Evolutionary conservation across 1,140 invertebrate genomes (phyloP), one percentile per base, ranked within the genome.

Genomic region (Drosophila grimshawi): DNA sequence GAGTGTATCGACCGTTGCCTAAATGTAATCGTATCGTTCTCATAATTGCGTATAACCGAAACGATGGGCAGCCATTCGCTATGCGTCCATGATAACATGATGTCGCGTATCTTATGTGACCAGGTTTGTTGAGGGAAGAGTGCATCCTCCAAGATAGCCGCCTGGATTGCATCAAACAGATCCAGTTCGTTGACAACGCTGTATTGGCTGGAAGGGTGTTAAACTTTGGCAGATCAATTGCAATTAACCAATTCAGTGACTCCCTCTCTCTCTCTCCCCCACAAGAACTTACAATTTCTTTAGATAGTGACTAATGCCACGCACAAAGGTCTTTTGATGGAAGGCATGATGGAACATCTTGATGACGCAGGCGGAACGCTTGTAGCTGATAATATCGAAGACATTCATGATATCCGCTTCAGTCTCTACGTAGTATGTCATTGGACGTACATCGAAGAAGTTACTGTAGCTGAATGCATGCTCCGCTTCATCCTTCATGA

Each of bases 301-400:
- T n/a, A 94, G 70, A 61, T 92, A 94, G 0, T 35, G n/a, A 0
- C 49, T 57, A 4, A 94, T 80, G 27, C 91, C 92, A 0, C 63
- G 52, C n/a, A 91, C 43, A 43, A 94, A 94, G 10, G 85, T 67
- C 4, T 88, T 43, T 57, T 92, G 80, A 0, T 74, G 78, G 35
- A 94, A 83, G 19, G 93, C 92, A 51, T 93, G 90, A 32, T 92
- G 81, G 59, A 94, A 93, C 93, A 94, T 94, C 41, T 91, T 90
- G 56, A 94, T 93, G n/a, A 94, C 90, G 55, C 86, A 92, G 74
- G 91, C 92, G 27, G 91, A 93, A 92, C 95, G 95, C 53, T 94
- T 94, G 83, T 98, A 98, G 1, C 96, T 95, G 10, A 98, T 97
- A 3, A 93, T 93, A 90, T 98, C 97, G 85, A 98, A 98, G 3